phyloP scores from a whole-genome alignment of 2,113 vertebrate genomes.

The Ploceus nigricollis region DNA sequence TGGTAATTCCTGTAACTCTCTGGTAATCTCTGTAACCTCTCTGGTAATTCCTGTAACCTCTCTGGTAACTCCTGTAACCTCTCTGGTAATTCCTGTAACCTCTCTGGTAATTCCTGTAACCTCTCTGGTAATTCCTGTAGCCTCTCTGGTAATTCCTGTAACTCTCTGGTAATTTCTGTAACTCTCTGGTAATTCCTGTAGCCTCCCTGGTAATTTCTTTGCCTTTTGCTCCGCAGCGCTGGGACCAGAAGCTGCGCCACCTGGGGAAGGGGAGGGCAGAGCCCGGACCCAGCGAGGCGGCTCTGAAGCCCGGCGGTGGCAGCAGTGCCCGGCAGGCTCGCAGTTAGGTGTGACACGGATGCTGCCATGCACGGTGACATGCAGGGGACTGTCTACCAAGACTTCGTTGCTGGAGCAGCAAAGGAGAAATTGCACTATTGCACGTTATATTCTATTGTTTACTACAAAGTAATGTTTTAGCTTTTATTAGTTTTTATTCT shows the following conservation, averaged over 20 bases:
- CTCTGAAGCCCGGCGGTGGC: conserved; percentile 42
- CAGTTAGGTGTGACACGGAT: conserved; percentile 47
- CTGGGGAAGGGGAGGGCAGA: conserved; percentile 70
- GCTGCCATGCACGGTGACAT: not conserved
- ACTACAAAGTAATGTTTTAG: conserved; percentile 71
- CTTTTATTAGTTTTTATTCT: conserved; percentile 70
- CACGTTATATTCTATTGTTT: conserved; percentile 82
- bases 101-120: no score
- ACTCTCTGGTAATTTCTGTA: no score
- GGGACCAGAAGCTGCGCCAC: conserved; percentile 79
- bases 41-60: no score
- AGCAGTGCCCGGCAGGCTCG: conserved; percentile 58
- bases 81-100: no score
- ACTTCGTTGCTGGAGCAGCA: conserved; percentile 72
- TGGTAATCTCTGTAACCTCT: no score
- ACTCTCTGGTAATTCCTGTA: no score
- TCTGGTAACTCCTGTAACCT: no score
- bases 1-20: no score
- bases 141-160: no score
- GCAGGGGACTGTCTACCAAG: conserved; percentile 61
- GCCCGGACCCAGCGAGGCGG: conserved; percentile 16
- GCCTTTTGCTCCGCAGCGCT: conserved; percentile 66
- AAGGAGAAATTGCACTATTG: conserved; percentile 89
- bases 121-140: no score
- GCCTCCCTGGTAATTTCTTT: not conserved